These are phyloP conservation scores for Peromyscus leucopus DNA, from an alignment of 2,113 vertebrate species.

Conservation along the genomic window DNA sequence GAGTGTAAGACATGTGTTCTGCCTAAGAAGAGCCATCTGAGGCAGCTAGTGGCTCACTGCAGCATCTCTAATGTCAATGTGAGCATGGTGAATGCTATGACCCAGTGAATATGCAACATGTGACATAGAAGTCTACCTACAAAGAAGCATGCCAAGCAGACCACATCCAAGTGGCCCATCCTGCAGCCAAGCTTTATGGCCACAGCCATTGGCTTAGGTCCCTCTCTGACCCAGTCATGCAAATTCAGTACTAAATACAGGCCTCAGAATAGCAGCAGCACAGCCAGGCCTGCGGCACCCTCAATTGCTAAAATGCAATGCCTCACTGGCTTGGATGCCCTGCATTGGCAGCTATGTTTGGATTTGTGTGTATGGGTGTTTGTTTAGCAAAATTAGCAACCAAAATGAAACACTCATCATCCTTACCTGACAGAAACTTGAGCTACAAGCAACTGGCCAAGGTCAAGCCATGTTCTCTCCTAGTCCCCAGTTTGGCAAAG, in stretches of 20 bases:
- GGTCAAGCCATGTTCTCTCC: accelerated
- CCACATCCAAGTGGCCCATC: accelerated
- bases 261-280: not conserved
- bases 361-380: not conserved
- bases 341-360: not conserved
- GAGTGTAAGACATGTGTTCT: not conserved
- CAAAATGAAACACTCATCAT: not conserved
- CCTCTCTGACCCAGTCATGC: not conserved
- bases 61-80: not conserved
- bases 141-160: not conserved
- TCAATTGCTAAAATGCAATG: not conserved
- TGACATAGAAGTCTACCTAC: not conserved
- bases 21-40: not conserved
- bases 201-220: too few relatives aligned
- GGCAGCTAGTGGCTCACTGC: not conserved
- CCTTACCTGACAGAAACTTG: not conserved
- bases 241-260: not conserved
- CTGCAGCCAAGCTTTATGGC: not conserved
- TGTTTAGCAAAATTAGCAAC: slow-evolving; percentile 39
- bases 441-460: not conserved
- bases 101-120: accelerated
- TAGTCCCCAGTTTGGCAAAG: not conserved
- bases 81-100: not conserved
- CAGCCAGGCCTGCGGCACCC: not conserved
- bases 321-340: not conserved